Evolutionary conservation across 2,888 invertebrate genomes (phyloP), one percentile per base, ranked within the genome.

Genomic region (Volucella zonaria): DNA sequence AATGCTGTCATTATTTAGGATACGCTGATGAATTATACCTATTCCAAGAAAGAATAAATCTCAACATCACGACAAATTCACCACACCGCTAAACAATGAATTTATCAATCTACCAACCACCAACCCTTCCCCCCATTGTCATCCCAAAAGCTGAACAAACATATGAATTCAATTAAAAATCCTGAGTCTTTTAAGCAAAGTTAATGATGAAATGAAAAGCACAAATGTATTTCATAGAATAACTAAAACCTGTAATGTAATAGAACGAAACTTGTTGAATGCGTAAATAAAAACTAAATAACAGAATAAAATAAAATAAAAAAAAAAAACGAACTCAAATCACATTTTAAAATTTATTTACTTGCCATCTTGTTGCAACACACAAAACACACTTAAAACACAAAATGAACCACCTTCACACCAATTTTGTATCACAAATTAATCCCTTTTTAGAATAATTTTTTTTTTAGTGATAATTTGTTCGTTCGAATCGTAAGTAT

Each of bases 401-500:
- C 31, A 10, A 18, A 38, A 23, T 10, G 6, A 14, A 47, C 15
- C 43, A 40, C 40, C 10, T 11, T 12, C 59, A 18, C 42, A n/a
- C 23, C 49, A 62, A 42, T 68, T 54, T 42, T 77, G 38, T 62
- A 51, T 51, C 49, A 71, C 70, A 67, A 52, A 47, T 31, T 14
- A 56, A 31, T 47, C 45, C 49, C 11, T 51, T 58, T 56, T 14
- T 76, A 68, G 67, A 45, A 61, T 61, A 61, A 75, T 75, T 58
- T 23, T 52, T 23, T 52, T 23, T 49, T 38, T 38, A 71, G 14
- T 67, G 18, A 10, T 51, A 54, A 70, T 61, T 52, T 74, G 61
- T 76, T 76, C 67, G 47, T 70, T 79, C 14, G 51, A 78, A 59
- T 82, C 82, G 82, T 83, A 83, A 83, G 82, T 83, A 83, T 83